Evolutionary conservation across 37 sponge, comb jelly and placozoan species (phyloP).

Genomic region (Amphimedon queenslandica): DNA sequence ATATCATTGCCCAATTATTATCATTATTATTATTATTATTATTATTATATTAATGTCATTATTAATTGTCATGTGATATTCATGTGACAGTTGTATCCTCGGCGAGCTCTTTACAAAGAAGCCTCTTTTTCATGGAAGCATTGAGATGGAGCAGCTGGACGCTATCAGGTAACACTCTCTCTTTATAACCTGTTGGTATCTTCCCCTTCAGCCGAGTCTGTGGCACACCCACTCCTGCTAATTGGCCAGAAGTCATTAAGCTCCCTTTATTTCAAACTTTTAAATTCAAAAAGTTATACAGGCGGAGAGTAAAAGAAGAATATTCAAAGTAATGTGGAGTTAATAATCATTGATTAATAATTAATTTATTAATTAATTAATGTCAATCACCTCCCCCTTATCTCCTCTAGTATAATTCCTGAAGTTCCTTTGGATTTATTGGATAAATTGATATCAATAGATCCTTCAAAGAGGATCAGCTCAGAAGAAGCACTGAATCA

Average conservation of each 20-base stretch:
- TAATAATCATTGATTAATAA: background rate
- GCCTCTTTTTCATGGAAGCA: slow-evolving; percentile 75
- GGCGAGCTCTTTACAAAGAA: slow-evolving; percentile 91
- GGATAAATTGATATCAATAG: slow-evolving; percentile 82
- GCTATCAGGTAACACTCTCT: slow-evolving; percentile 63
- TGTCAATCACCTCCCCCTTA: no score
- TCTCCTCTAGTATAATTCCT: slow-evolving; percentile 76
- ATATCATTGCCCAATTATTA: no score
- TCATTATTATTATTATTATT: no score
- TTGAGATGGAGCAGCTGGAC: slow-evolving; percentile 81
- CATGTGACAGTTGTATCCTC: slow-evolving; percentile 68
- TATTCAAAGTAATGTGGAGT: slow-evolving; percentile 41
- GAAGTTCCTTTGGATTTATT: slow-evolving; percentile 80
- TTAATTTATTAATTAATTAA: background rate
- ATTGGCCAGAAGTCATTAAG: slow-evolving; percentile 94
- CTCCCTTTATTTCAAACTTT: slow-evolving; percentile 75
- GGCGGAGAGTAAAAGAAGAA: slow-evolving; percentile 80
- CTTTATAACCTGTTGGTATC: background rate
- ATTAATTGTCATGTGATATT: background rate
- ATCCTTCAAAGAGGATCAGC: slow-evolving; percentile 83
- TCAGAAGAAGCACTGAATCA: slow-evolving; percentile 83
- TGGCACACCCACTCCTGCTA: slow-evolving; percentile 91
- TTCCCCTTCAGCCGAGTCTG: slow-evolving; percentile 64
- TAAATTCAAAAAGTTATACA: slow-evolving; percentile 81
- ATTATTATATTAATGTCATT: no score